phyloP scores from a whole-genome alignment of 1,140 invertebrate genomes.

The Papilio dardanus region DNA sequence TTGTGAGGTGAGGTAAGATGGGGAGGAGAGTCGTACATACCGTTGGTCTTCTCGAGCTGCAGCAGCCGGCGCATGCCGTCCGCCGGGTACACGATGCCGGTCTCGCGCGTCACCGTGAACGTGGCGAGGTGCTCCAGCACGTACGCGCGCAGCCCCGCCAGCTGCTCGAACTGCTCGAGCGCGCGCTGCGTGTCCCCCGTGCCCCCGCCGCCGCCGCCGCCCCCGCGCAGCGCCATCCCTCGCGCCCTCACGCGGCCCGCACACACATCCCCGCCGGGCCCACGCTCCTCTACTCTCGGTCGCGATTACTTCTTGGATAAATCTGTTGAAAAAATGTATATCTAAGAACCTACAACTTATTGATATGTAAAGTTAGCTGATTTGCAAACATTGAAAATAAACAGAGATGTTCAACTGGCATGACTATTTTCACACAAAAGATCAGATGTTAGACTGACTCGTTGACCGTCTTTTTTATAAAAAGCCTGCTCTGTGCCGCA shows the following conservation, averaged over 20 bases:
- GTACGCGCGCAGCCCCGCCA: conserved; percentile 85
- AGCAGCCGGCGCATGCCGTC: conserved; percentile 98
- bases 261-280: not conserved
- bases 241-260: conserved; percentile 4
- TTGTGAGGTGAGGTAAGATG: not conserved
- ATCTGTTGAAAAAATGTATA: not conserved
- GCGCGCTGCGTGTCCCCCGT: conserved; percentile 53
- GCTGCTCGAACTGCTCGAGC: conserved; percentile 74
- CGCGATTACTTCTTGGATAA: not conserved
- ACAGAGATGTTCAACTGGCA: no score
- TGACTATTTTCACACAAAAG: no score
- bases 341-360: not conserved
- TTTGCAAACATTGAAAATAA: no score
- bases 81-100: conserved; percentile 92
- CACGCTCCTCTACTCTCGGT: not conserved
- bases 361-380: not conserved
- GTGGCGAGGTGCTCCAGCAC: conserved; percentile 93
- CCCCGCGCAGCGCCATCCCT: conserved; percentile 45
- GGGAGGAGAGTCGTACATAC: conserved; percentile 77
- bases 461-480: no score
- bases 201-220: conserved; percentile 44
- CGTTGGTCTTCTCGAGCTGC: conserved; percentile 98
- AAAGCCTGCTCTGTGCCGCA: no score
- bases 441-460: no score
- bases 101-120: conserved; percentile 95